Conservation (phyloP, 2,888 invertebrate species). For the Drosophila phalerata region DNA sequence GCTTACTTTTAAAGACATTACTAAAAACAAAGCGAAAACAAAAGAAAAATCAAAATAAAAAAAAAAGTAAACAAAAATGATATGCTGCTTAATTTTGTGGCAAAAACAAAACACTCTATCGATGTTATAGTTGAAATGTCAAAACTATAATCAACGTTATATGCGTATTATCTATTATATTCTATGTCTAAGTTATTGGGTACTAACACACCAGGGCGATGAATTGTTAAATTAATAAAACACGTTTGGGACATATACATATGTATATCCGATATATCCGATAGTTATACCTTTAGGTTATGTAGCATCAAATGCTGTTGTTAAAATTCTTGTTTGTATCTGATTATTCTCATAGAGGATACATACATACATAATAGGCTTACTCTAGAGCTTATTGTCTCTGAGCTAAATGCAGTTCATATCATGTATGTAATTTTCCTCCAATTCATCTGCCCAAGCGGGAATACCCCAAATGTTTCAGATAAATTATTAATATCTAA, state of each 20-base stretch:
- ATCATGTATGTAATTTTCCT: neutral
- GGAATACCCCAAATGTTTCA: conserved; percentile 10
- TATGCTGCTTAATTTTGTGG: conserved; percentile 7
- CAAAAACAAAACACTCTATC: conserved; percentile 1
- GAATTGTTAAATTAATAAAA: conserved; percentile 1
- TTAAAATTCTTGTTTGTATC: neutral
- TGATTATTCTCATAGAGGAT: neutral
- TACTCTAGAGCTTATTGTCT: neutral
- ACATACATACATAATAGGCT: neutral
- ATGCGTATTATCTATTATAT: conserved; percentile 13
- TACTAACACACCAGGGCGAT: neutral
- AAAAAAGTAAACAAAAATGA: conserved; percentile 1
- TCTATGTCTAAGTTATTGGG: conserved; percentile 16
- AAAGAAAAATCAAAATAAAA: conserved; percentile 8
- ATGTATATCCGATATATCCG: neutral
- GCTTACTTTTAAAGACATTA: conserved; percentile 25
- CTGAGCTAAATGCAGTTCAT: neutral
- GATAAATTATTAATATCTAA: neutral
- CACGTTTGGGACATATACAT: neutral
- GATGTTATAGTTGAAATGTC: conserved; percentile 22
- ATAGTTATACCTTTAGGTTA: conserved; percentile 1
- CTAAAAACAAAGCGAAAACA: conserved; percentile 9
- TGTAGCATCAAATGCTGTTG: conserved; percentile 4
- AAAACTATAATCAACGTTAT: conserved; percentile 9
- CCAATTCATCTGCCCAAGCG: neutral